These are phyloP conservation scores for Xestoiulus laeticollis DNA, from an alignment of 2,888 invertebrate species.

Conservation along the genomic window DNA sequence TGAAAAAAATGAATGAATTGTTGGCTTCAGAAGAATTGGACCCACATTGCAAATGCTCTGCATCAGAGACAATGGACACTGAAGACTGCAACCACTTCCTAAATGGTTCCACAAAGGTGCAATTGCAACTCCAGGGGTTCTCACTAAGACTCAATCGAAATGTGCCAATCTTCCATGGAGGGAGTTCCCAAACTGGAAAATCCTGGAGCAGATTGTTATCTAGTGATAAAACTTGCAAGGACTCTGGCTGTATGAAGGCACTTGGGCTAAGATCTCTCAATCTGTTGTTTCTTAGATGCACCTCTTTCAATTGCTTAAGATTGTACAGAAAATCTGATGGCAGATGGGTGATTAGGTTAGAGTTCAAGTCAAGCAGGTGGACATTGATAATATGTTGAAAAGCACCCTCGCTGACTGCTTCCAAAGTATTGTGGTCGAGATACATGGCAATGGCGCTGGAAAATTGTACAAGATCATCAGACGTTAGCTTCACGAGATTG, in stretches of 20 bases:
- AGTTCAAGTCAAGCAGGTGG: neutral
- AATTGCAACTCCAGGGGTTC: conserved; percentile 51
- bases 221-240: conserved; percentile 70
- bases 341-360: neutral
- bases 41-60: conserved; percentile 69
- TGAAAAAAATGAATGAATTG: neutral
- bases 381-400: neutral
- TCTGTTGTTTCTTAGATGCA: conserved; percentile 79
- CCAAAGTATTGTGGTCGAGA: neutral
- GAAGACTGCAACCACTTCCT: conserved; percentile 79
- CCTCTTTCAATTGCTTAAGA: conserved; percentile 74
- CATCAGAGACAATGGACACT: conserved; percentile 72
- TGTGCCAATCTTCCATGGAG: conserved; percentile 47
- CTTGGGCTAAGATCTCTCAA: conserved; percentile 75
- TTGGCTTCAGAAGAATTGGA: neutral
- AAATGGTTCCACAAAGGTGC: conserved; percentile 70
- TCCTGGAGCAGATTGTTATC: conserved; percentile 77
- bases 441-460: neutral
- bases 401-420: neutral
- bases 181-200: conserved; percentile 74
- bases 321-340: conserved; percentile 71
- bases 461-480: neutral
- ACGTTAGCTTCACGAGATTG: neutral
- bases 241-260: conserved; percentile 60
- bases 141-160: neutral